These are phyloP conservation scores for Acanthoscelides obtectus DNA, from an alignment of 2,888 invertebrate genomes.

Conservation along the genomic window DNA sequence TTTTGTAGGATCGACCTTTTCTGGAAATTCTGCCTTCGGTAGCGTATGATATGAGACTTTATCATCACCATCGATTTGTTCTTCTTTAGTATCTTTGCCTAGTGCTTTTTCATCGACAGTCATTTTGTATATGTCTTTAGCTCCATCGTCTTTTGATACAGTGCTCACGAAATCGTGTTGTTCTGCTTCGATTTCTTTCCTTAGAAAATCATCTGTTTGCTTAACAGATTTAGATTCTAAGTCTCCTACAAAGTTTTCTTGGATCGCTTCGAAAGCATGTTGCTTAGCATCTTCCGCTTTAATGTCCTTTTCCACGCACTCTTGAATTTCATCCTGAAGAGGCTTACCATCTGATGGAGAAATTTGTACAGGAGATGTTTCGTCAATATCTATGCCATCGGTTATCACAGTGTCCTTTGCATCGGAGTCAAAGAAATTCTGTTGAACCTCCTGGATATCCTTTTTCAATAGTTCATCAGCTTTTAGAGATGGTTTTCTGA, in stretches of 20 bases:
- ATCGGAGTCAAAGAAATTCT: background rate
- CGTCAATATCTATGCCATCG: background rate
- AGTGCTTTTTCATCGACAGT: background rate
- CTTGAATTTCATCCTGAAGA: slow-evolving; percentile 6
- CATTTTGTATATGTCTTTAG: background rate
- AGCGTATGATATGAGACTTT: background rate
- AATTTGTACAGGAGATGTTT: background rate
- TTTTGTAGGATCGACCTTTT: background rate
- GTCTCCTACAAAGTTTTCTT: slow-evolving; percentile 1
- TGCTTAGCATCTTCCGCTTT: slow-evolving; percentile 14
- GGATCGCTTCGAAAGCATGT: slow-evolving; percentile 11
- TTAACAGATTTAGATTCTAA: background rate
- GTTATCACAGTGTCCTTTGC: background rate
- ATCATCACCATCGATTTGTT: background rate
- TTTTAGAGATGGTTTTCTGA: background rate
- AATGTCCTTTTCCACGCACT: slow-evolving; percentile 9
- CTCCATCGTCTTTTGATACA: background rate
- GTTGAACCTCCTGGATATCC: background rate
- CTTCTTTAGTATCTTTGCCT: background rate
- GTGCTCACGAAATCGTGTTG: background rate
- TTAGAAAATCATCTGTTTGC: background rate
- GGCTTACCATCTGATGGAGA: background rate
- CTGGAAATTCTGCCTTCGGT: background rate
- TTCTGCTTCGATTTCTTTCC: background rate
- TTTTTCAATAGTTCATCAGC: slow-evolving; percentile 6